Percentiles rank a stretch among this genome's conserved stretches.
phyloP scores from a whole-genome alignment of 1,140 invertebrate genomes.

The Danaus plexippus region DNA sequence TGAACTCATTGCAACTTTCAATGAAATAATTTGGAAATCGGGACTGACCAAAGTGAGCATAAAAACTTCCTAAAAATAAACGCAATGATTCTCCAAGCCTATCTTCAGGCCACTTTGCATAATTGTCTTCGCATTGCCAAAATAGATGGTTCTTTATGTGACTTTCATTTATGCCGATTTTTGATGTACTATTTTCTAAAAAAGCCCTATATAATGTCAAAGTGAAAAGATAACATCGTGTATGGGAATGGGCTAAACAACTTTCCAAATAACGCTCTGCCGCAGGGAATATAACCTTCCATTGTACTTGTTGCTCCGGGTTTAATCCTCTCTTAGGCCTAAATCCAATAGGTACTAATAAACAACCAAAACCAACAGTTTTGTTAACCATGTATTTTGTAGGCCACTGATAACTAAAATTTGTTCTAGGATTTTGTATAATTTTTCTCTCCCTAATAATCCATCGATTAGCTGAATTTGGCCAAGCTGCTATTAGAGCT shows the following conservation, averaged over 20 bases:
- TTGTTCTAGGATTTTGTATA: constrained; percentile 70
- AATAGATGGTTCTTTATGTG: constrained; percentile 85
- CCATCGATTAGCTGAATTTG: constrained; percentile 77
- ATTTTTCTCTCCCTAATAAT: constrained; percentile 70
- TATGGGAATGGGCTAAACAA: constrained; percentile 78
- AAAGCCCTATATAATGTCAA: constrained; percentile 78
- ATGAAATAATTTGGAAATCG: constrained; percentile 82
- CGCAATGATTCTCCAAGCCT: constrained; percentile 77
- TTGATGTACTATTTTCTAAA: constrained; percentile 73
- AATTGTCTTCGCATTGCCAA: constrained; percentile 82
- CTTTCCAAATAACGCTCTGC: constrained; percentile 81
- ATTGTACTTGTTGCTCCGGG: constrained; percentile 76
- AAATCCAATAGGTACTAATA: constrained; percentile 79
- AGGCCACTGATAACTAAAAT: constrained; percentile 52
- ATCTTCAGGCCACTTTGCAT: constrained; percentile 79
- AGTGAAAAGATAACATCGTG: constrained; percentile 77
- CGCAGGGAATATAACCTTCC: constrained; percentile 81
- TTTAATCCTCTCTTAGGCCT: constrained; percentile 73
- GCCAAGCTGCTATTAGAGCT: constrained; percentile 77
- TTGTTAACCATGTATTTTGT: constrained; percentile 75
- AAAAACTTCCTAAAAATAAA: constrained; percentile 75
- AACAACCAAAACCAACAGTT: constrained; percentile 77
- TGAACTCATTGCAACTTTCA: constrained; percentile 79
- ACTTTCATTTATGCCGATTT: constrained; percentile 73
- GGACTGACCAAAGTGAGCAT: constrained; percentile 64